Evolutionary conservation across 2,888 invertebrate species (phyloP).

Genomic region (Tubiluchus corallicola): DNA sequence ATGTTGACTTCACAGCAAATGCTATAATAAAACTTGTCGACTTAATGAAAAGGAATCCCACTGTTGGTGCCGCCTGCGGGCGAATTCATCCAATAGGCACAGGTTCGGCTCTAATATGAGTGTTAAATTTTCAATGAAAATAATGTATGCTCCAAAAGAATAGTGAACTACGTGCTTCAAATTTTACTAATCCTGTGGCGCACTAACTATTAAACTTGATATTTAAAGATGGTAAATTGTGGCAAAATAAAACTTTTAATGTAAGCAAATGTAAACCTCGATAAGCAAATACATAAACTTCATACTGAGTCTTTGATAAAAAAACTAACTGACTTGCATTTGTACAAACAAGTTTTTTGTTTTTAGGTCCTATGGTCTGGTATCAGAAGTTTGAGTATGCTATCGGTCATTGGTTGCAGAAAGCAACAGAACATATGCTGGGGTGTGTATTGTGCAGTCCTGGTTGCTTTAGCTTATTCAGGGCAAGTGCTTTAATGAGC

Average conservation of each 20-base stretch:
- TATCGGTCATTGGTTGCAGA: conserved; percentile 99
- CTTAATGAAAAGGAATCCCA: conserved; percentile 93
- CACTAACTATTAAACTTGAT: too few species aligned
- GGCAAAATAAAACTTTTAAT: too few species aligned
- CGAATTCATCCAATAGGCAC: conserved; percentile 93
- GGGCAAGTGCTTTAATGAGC: conserved; percentile 95
- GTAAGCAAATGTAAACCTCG: too few species aligned
- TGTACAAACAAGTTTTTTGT: too few species aligned
- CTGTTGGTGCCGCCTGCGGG: conserved; percentile 91
- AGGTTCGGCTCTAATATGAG: too few species aligned
- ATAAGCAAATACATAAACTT: too few species aligned
- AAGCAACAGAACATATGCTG: conserved; percentile 98
- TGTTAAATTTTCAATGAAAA: too few species aligned
- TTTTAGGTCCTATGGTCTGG: conserved; percentile 85
- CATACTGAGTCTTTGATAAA: background rate
- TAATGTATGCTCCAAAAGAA: too few species aligned
- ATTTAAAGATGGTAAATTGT: too few species aligned
- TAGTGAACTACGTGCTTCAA: too few species aligned
- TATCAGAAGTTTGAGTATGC: conserved; percentile 99
- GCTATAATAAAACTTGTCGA: conserved; percentile 84
- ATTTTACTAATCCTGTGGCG: too few species aligned
- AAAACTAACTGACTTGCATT: too few species aligned
- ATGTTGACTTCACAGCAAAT: conserved; percentile 90
- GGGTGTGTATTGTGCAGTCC: conserved; percentile 98
- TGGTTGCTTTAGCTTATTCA: conserved; percentile 88